Base-by-base conservation (phyloP, 2,113 vertebrate species). In the Passer domesticus region DNA sequence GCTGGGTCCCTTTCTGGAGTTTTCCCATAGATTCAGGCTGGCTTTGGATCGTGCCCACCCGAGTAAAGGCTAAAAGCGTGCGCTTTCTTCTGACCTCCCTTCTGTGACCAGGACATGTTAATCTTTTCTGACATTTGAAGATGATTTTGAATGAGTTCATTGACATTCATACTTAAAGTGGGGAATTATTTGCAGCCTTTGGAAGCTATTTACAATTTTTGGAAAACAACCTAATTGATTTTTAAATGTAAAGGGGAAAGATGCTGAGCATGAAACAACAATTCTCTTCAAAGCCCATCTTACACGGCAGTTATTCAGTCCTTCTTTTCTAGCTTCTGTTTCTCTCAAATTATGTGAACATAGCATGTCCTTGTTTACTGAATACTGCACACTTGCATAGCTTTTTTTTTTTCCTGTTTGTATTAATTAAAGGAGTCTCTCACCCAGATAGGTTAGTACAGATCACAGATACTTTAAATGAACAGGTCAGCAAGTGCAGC, bases 141-240 rank as follows among this genome's bases (percentile, higher is more conserved):
- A 96, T 91, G 82, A 73, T 96, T 94, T 95, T 95, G 94, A 94
- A 93, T 90, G 81, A 92, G 81, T 95, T 89, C 44, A 86, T 62
- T 90, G 81, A 87, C 95, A 91, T 94, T 87, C 53, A 91, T 84
- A 97, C 79, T 89, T 94, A 85, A 94, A 96, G 41, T 12, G 1
- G 72, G 83, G 94, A 92, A 90, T 79, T 94, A 87, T 81, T 92
- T 77, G 56, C 37, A 44, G 66, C 37, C 55, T 79, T 90, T 56
- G 86, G 47, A 81, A 89, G 33, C 49, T 94, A 31, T 85, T 89
- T 94, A 69, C 86, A 89, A 74, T 89, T 88, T 90, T 28, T 59
- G 67, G 93, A 69, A 92, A 83, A 49, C 91, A 88, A 75, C 52
- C 46, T 80, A 73, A 77, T 73, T 82, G 91, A 69, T 81, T 96